These are phyloP conservation scores for Philhelius pedissequus DNA, from an alignment of 2,888 invertebrate genomes.

Conservation along the genomic window DNA sequence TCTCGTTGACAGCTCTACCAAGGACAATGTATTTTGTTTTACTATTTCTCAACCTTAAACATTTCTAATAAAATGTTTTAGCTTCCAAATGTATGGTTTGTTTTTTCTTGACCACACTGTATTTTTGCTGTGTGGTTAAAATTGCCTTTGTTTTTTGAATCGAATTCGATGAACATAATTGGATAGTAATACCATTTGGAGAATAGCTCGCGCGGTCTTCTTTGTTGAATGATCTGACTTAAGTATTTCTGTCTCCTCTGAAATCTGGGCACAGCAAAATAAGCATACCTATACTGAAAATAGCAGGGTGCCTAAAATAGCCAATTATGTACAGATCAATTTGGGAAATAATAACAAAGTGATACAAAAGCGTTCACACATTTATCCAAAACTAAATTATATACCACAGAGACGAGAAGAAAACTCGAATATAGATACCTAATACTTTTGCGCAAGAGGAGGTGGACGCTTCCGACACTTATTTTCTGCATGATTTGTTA, in stretches of 20 bases:
- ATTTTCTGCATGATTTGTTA: constrained; percentile 53
- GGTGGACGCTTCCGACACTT: constrained; percentile 17
- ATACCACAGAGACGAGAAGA: constrained; percentile 2
- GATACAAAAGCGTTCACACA: constrained; percentile 66
- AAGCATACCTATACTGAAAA: neutral
- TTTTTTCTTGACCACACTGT: constrained; percentile 57
- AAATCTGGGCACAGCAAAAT: constrained; percentile 28
- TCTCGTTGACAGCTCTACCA: too few species aligned
- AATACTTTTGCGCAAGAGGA: neutral
- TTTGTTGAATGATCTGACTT: constrained; percentile 46
- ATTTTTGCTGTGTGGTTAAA: constrained; percentile 65
- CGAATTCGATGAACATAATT: constrained; percentile 73
- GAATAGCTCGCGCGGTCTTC: constrained; percentile 52
- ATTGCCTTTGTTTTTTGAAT: constrained; percentile 62
- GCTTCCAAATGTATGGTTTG: too few species aligned
- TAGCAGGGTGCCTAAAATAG: constrained; percentile 72
- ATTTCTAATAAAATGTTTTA: too few species aligned
- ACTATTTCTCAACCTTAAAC: too few species aligned
- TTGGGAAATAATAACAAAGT: constrained; percentile 69
- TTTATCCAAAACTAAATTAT: constrained; percentile 42
- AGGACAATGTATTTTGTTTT: too few species aligned
- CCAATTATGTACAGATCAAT: constrained; percentile 73
- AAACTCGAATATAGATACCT: neutral
- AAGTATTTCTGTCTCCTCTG: neutral
- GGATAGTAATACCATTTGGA: constrained; percentile 69